These are phyloP conservation scores for Oxyura jamaicensis DNA, from an alignment of 2,113 vertebrate genomes.

Conservation along the genomic window DNA sequence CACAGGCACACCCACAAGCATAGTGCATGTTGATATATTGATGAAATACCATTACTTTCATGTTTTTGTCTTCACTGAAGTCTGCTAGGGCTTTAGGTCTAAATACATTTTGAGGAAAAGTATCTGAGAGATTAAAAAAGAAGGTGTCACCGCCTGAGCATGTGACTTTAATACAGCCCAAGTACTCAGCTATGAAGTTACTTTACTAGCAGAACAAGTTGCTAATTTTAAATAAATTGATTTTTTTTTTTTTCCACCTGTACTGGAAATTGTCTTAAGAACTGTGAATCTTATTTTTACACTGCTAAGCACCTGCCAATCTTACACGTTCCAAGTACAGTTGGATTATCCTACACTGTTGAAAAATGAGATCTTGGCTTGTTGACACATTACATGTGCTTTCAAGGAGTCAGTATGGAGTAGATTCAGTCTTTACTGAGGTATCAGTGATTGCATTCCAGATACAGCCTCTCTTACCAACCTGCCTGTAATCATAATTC, in stretches of 20 bases:
- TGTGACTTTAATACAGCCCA: not conserved
- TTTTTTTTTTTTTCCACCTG: not conserved
- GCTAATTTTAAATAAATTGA: not conserved
- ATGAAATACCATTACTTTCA: not conserved
- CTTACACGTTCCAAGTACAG: not conserved
- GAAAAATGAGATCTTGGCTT: not conserved
- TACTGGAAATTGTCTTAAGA: not conserved
- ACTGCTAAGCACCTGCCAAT: not conserved
- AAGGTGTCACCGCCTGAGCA: not conserved
- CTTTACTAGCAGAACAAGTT: not conserved
- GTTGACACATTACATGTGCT: not conserved
- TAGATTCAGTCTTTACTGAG: not conserved
- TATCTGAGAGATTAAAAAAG: not conserved
- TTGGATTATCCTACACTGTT: not conserved
- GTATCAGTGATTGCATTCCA: not conserved
- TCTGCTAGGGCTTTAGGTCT: not conserved
- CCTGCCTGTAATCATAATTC: not conserved
- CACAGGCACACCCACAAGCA: not conserved
- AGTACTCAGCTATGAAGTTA: not conserved
- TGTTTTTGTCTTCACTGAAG: not conserved
- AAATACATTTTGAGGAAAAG: not conserved
- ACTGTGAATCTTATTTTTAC: not conserved
- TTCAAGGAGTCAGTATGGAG: not conserved
- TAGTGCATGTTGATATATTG: accelerated
- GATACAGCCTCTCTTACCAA: not conserved